A percentile compares a stretch with the other conserved stretches of the same genome.
Evolutionary conservation across 2,888 invertebrate species (phyloP).

Genomic region (Acrobasis suavella): DNA sequence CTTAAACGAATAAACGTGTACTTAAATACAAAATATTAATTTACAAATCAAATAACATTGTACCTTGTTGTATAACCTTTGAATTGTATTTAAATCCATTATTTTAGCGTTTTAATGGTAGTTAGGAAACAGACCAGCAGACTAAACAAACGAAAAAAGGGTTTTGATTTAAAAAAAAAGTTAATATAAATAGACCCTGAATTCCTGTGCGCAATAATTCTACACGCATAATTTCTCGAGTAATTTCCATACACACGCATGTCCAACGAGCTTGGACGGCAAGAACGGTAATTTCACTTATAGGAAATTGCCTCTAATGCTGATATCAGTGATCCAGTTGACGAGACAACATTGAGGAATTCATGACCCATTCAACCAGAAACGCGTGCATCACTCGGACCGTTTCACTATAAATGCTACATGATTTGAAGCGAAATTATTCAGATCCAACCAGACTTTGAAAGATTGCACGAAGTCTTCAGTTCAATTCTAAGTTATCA

Average conservation of each 20-base stretch:
- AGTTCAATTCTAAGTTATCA: constrained; percentile 11
- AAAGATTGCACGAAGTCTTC: constrained; percentile 17
- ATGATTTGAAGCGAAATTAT: constrained; percentile 30
- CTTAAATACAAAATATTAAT: too few relatives aligned
- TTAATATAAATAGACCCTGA: not conserved
- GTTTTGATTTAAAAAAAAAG: too few relatives aligned
- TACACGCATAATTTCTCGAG: not conserved
- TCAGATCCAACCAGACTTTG: constrained; percentile 27
- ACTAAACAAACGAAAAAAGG: too few relatives aligned
- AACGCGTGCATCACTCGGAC: constrained; percentile 39
- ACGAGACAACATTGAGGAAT: constrained; percentile 49
- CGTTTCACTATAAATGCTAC: constrained; percentile 20
- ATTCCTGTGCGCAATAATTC: not conserved
- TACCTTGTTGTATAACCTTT: too few relatives aligned
- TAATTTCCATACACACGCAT: constrained; percentile 6
- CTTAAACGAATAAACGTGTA: too few relatives aligned
- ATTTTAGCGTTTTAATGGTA: too few relatives aligned
- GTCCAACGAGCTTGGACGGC: not conserved
- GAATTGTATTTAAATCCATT: too few relatives aligned
- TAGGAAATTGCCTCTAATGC: constrained; percentile 47
- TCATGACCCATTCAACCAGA: constrained; percentile 53
- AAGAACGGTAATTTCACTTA: constrained; percentile 42
- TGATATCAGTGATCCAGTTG: constrained; percentile 44
- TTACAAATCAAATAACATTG: too few relatives aligned
- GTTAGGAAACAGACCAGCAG: too few relatives aligned